phyloP scores from a whole-genome alignment of 1,140 invertebrate genomes.

The Brachionus rubens region DNA sequence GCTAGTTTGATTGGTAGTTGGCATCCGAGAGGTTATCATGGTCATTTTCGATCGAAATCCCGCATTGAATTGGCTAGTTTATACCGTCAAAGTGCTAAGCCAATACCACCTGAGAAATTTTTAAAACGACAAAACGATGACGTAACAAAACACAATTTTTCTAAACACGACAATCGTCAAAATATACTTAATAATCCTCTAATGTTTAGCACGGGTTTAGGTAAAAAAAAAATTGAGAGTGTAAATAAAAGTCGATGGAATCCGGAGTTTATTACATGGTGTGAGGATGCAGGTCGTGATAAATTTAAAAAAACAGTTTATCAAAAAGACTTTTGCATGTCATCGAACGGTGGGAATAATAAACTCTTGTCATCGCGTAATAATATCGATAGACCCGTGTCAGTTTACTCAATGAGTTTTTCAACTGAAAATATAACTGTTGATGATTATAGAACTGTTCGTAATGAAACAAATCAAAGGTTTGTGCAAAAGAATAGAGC shows the following conservation, averaged over 20 bases:
- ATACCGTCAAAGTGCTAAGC: slow-evolving; percentile 22
- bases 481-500: slow-evolving; percentile 37
- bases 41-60: slow-evolving; percentile 38
- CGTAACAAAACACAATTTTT: slow-evolving; percentile 26
- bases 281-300: slow-evolving; percentile 18
- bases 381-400: background rate
- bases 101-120: slow-evolving; percentile 25
- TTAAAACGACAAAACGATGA: slow-evolving; percentile 22
- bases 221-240: slow-evolving; percentile 43
- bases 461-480: background rate
- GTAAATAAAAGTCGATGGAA: slow-evolving; percentile 38
- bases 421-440: background rate
- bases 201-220: slow-evolving; percentile 25
- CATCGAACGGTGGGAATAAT: background rate
- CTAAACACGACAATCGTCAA: slow-evolving; percentile 37
- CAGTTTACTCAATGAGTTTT: slow-evolving; percentile 4
- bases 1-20: slow-evolving; percentile 5
- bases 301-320: slow-evolving; percentile 29
- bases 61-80: slow-evolving; percentile 17
- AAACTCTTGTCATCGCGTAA: background rate
- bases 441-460: slow-evolving; percentile 7
- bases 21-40: slow-evolving; percentile 26
- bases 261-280: slow-evolving; percentile 39
- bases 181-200: slow-evolving; percentile 16
- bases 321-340: slow-evolving; percentile 12